Percentiles rank a stretch among this genome's conserved stretches.
phyloP scores from a whole-genome alignment of 2,888 invertebrate species.

The Limnephilus lunatus region DNA sequence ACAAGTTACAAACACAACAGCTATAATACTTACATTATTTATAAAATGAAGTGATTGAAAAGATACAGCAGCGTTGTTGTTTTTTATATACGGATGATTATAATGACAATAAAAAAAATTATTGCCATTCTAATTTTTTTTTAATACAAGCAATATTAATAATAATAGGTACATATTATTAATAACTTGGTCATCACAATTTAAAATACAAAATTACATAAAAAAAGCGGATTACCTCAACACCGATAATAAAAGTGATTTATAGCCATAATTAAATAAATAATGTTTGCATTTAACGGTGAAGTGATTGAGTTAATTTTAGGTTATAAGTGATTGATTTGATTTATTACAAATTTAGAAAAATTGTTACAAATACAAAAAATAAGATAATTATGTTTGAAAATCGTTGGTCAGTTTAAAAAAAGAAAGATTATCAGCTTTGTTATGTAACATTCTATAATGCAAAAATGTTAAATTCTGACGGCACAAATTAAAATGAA shows the following conservation, averaged over 20 bases:
- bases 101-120: background rate
- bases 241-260: background rate
- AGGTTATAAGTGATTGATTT: background rate
- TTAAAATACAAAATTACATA: background rate
- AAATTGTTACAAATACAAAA: background rate
- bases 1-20: background rate
- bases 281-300: background rate
- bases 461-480: background rate
- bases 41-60: background rate
- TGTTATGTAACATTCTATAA: background rate
- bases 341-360: background rate
- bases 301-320: background rate
- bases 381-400: too few relatives aligned
- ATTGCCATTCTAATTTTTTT: background rate
- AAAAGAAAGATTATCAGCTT: background rate
- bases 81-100: background rate
- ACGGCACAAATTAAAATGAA: background rate
- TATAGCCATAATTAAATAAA: background rate
- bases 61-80: background rate
- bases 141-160: background rate
- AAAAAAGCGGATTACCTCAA: background rate
- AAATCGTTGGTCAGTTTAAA: too few relatives aligned
- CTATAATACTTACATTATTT: background rate
- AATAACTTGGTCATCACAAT: background rate
- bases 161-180: background rate